Conservation (phyloP, 1,140 invertebrate genomes). For the Armadillidium nasatum region DNA sequence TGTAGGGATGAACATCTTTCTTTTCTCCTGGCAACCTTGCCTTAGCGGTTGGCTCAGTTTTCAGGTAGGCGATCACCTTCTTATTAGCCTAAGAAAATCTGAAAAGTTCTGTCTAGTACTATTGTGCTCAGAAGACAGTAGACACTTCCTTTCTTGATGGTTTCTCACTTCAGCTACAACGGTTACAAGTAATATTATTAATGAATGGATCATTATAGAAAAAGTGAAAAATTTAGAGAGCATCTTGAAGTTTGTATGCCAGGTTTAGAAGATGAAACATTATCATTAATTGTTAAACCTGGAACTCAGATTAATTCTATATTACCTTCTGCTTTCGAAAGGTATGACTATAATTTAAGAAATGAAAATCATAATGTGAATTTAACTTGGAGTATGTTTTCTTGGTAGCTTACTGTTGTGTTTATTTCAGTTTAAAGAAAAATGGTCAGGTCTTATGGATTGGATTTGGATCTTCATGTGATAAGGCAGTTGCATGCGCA, state of each 20-base stretch:
- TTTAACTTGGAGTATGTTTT: background rate
- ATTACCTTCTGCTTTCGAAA: background rate
- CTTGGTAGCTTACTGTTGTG: background rate
- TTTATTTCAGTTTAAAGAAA: background rate
- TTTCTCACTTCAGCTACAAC: no score
- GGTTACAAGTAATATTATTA: no score
- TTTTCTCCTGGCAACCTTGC: no score
- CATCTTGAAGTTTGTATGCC: background rate
- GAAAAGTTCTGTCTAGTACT: no score
- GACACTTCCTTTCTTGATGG: no score
- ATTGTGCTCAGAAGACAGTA: no score
- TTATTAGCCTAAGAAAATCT: no score
- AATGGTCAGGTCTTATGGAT: background rate
- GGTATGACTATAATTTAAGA: background rate
- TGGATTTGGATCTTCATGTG: background rate
- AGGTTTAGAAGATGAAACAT: background rate
- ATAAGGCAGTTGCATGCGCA: background rate
- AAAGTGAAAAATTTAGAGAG: background rate
- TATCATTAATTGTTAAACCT: background rate
- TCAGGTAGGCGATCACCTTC: no score
- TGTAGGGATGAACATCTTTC: no score
- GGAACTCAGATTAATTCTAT: background rate
- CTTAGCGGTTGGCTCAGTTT: no score
- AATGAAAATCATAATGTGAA: background rate
- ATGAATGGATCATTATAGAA: background rate